Conservation (phyloP, 2,888 invertebrate genomes). For the Cerastoderma edule region DNA sequence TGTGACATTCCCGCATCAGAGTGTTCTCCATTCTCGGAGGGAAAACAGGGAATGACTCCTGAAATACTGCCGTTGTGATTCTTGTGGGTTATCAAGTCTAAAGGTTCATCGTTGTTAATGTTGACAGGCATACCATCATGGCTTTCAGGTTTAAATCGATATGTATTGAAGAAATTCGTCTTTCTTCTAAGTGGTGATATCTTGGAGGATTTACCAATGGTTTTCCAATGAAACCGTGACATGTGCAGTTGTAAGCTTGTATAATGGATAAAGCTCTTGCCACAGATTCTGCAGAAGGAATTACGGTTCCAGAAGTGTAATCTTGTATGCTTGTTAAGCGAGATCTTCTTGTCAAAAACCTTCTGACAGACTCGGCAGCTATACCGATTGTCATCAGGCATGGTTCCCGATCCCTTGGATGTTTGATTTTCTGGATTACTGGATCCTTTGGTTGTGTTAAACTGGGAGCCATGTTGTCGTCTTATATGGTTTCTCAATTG, state of each 20-base stretch:
- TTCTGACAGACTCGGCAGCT: conserved; percentile 53
- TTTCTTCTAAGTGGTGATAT: conserved; percentile 31
- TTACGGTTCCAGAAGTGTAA: conserved; percentile 54
- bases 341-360: conserved; percentile 40
- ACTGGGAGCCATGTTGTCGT: conserved; percentile 49
- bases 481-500: conserved; percentile 77
- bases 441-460: conserved; percentile 15
- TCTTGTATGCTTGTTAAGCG: conserved; percentile 45
- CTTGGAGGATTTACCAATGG: conserved; percentile 30
- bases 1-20: conserved; percentile 48
- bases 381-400: conserved; percentile 24
- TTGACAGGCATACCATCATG: conserved; percentile 31
- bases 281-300: conserved; percentile 72
- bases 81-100: conserved; percentile 44
- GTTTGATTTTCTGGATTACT: background rate
- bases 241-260: conserved; percentile 83
- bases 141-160: conserved; percentile 32
- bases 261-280: conserved; percentile 82
- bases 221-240: conserved; percentile 53
- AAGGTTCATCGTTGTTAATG: conserved; percentile 27
- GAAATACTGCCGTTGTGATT: too few species aligned
- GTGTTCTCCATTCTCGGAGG: conserved; percentile 45
- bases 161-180: conserved; percentile 43
- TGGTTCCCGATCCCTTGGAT: background rate
- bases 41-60: too few species aligned